Base-by-base conservation (phyloP, 2,888 invertebrate species). In the Brenthis ino region DNA sequence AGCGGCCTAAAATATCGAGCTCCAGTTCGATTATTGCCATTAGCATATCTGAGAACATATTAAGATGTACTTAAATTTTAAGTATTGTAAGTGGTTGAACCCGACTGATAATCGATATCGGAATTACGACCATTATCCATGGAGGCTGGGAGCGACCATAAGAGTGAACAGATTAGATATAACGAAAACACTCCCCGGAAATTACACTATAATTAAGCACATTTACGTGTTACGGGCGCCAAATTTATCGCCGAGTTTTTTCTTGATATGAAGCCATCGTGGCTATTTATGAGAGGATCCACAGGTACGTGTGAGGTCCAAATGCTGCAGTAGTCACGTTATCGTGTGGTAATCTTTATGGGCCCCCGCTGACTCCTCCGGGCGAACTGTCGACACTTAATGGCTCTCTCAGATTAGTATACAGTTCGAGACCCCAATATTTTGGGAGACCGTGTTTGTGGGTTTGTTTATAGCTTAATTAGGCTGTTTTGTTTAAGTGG, bases 401-500 rank as follows among this genome's bases (percentile, higher is more conserved):
- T 91, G 91, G 89, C 85, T 80, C 80, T 78, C 80, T 74, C 84
- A 91, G 89, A 91, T 90, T 90, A 90, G 87, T 87, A 84, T 80
- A 78, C 80, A 80, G 61, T 48, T 66, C 24, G 61, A 77, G 80
- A 79, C 80, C 79, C 78, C 83, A 85, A 87, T 86, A 86, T 91
- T 88, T 88, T 87, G 85, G 85, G 82, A 83, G 84, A 75, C 80
- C 86, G 85, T 92, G 90, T 91, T 88, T 90, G 90, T 89, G 87
- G 92, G 83, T 89, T 91, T 88, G 90, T 92, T 92, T 92, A 93
- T 93, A 86, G 91, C 91, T 93, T 93, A 92, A 93, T 93, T 93
- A 92, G 91, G 83, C 89, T 91, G 90, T 92, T 91, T 90, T 91
- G 91, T 91, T 86, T 88, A 85, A 89, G 85, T 88, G 85, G 86